A percentile compares a stretch with the other conserved stretches of the same genome.
These are phyloP conservation scores for Podarcis cretensis DNA, from an alignment of 2,113 vertebrate genomes.

Conservation along the genomic window DNA sequence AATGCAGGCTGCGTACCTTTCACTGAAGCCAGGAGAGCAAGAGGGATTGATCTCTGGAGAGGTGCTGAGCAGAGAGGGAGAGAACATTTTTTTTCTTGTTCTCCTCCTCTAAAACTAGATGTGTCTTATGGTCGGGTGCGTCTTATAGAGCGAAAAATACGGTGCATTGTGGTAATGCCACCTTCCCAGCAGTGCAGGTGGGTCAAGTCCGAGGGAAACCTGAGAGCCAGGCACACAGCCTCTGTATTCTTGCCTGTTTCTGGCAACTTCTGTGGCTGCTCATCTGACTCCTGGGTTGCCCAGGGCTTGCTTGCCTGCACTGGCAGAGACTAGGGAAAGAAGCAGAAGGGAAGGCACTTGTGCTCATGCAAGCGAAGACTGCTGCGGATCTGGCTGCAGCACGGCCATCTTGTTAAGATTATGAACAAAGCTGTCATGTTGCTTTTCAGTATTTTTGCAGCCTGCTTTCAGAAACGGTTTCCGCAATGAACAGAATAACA, in stretches of 20 bases:
- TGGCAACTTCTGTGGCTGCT: background rate
- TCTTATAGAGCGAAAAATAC: no score
- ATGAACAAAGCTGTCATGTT: background rate
- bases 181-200: background rate
- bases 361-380: no score
- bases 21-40: no score
- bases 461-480: background rate
- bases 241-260: slow-evolving; percentile 19
- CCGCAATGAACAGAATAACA: background rate
- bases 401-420: background rate
- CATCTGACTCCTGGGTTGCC: background rate
- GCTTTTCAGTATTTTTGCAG: background rate
- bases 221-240: slow-evolving; percentile 67
- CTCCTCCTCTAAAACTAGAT: no score
- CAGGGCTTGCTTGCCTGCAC: background rate
- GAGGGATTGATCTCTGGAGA: no score
- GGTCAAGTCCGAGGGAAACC: background rate
- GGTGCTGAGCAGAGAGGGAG: no score
- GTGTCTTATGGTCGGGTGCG: no score
- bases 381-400: background rate
- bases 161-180: no score
- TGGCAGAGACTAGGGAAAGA: background rate
- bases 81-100: no score
- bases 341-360: background rate
- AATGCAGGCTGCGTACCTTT: no score